A percentile compares a stretch with the other conserved stretches of the same genome.
Conservation (phyloP, 1,140 invertebrate species). For the Ctenoplectra terminalis region DNA sequence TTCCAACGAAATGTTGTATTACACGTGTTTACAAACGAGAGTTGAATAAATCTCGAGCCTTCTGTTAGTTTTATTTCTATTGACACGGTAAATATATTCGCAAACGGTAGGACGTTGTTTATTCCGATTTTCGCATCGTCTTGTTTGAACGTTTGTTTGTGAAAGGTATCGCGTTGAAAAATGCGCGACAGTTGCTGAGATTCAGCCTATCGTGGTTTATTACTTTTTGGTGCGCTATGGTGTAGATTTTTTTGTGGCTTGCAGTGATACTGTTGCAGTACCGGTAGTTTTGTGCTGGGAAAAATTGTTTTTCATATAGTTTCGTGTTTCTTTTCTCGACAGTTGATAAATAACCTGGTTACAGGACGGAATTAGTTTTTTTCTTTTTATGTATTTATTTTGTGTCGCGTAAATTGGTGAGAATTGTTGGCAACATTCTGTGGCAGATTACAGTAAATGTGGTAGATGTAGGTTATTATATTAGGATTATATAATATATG, state of each 20-base stretch:
- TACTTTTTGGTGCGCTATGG: neutral
- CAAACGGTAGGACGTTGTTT: neutral
- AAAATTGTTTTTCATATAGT: neutral
- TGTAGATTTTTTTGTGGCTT: neutral
- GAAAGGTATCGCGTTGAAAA: neutral
- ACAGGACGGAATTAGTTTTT: too few relatives aligned
- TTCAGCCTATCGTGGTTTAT: neutral
- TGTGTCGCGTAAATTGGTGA: too few relatives aligned
- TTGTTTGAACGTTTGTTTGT: neutral
- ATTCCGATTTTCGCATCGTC: neutral
- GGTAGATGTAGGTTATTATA: too few relatives aligned
- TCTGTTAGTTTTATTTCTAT: slow-evolving; percentile 35
- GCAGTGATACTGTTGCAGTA: too few relatives aligned
- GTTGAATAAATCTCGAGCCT: slow-evolving; percentile 25
- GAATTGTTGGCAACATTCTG: too few relatives aligned
- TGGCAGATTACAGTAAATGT: too few relatives aligned
- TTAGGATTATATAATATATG: too few relatives aligned
- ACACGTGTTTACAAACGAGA: slow-evolving; percentile 28
- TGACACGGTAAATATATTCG: slow-evolving; percentile 9
- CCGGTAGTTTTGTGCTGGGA: too few relatives aligned
- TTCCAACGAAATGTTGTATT: slow-evolving; percentile 37
- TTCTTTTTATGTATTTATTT: too few relatives aligned
- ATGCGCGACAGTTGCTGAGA: neutral
- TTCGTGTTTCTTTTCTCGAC: too few relatives aligned
- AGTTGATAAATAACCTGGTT: too few relatives aligned